These are phyloP conservation scores for Umimayanthus chanpuru DNA, from an alignment of 92 coral and sea anemone species.

Conservation along the genomic window DNA sequence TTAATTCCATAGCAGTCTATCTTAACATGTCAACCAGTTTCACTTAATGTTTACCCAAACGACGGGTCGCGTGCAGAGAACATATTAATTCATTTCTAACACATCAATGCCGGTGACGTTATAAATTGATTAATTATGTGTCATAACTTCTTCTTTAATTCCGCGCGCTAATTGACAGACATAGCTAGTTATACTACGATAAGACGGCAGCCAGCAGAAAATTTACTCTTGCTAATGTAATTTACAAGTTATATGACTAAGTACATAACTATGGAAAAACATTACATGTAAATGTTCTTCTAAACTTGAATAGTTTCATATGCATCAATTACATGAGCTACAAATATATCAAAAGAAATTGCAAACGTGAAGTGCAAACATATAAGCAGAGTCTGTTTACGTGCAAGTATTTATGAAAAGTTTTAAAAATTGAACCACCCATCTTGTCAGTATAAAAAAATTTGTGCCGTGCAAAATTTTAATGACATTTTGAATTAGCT, in stretches of 20 bases:
- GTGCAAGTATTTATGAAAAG: background rate
- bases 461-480: background rate
- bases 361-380: background rate
- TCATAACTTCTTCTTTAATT: background rate
- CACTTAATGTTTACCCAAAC: conserved; percentile 36
- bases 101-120: conserved; percentile 41
- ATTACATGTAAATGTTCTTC: no score
- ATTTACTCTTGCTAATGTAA: background rate
- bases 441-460: background rate
- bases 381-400: background rate
- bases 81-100: conserved; percentile 26
- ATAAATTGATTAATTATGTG: conserved; percentile 26
- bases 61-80: conserved; percentile 44
- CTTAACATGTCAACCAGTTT: conserved; percentile 33
- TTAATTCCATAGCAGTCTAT: background rate
- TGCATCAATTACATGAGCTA: background rate
- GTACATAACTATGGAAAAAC: no score
- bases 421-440: background rate
- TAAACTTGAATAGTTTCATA: background rate
- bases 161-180: conserved; percentile 20
- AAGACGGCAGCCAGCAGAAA: background rate
- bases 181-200: background rate
- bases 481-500: background rate
- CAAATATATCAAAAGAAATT: background rate
- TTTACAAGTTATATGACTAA: no score